Percentiles rank a stretch among this genome's conserved stretches.
Conservation (phyloP, 2,113 vertebrate genomes). For the Piaya cayana region DNA sequence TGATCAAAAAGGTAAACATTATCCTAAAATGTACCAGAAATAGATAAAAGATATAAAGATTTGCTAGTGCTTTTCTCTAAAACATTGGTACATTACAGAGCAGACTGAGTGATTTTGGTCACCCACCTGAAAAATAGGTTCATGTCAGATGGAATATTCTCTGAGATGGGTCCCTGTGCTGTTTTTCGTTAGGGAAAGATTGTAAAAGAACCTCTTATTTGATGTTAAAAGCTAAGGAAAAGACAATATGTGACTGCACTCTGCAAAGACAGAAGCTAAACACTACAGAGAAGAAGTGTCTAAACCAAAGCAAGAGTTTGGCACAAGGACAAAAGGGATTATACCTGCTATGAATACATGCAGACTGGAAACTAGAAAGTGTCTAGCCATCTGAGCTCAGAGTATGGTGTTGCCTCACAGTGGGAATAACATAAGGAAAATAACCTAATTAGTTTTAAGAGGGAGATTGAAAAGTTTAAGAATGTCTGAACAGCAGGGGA, state of each 20-base stretch:
- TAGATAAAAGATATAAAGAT: not conserved
- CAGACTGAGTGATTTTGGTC: not conserved
- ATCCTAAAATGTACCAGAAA: not conserved
- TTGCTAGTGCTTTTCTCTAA: not conserved
- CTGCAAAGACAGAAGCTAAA: not conserved
- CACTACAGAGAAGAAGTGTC: not conserved
- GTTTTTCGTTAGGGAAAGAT: not conserved
- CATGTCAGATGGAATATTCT: not conserved
- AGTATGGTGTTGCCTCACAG: constrained; percentile 28
- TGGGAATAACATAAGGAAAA: constrained; percentile 56
- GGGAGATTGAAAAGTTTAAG: constrained; percentile 47
- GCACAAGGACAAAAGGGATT: constrained; percentile 60
- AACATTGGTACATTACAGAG: not conserved
- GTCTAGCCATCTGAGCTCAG: constrained; percentile 32
- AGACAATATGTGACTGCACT: not conserved
- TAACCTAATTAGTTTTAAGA: constrained; percentile 68
- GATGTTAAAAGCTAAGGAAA: not conserved
- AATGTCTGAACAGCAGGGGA: constrained; percentile 54
- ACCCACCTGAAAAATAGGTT: not conserved
- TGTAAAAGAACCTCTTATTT: not conserved
- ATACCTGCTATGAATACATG: constrained; percentile 53
- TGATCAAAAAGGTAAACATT: not conserved
- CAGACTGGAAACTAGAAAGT: constrained; percentile 16
- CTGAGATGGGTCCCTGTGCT: not conserved
- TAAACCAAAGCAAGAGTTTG: constrained; percentile 25